phyloP scores from a whole-genome alignment of 2,113 vertebrate genomes.

The Narcine bancroftii region DNA sequence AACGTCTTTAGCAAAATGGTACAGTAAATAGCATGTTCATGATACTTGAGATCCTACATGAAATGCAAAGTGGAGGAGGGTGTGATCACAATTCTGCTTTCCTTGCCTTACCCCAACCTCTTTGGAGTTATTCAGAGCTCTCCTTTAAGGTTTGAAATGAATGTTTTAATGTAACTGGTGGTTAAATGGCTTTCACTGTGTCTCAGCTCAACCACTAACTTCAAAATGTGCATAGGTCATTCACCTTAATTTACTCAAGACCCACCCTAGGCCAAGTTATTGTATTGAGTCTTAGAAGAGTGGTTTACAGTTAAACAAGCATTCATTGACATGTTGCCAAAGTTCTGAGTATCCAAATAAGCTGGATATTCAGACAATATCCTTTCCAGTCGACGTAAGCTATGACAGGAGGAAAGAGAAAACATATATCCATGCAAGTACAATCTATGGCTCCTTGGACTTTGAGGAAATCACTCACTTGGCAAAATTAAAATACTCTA shows the following conservation, averaged over 20 bases:
- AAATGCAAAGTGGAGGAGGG: background rate
- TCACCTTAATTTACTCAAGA: background rate
- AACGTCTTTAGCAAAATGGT: background rate
- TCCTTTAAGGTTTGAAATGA: background rate
- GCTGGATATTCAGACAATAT: background rate
- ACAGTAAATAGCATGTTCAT: background rate
- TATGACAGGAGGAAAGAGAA: background rate
- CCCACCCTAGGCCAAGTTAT: background rate
- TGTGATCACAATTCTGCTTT: too few relatives aligned
- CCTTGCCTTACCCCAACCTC: too few relatives aligned
- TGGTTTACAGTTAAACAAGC: background rate
- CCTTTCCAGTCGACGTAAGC: background rate
- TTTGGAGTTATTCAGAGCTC: background rate
- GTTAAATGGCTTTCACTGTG: background rate
- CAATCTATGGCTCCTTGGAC: background rate
- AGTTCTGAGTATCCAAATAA: background rate
- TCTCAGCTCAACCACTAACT: background rate
- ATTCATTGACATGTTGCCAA: background rate
- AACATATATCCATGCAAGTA: constrained; percentile 7
- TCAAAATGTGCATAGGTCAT: background rate
- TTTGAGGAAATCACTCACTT: constrained; percentile 4
- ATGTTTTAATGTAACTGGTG: background rate
- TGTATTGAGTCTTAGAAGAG: background rate
- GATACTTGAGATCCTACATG: background rate
- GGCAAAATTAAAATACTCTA: constrained; percentile 20